Evolutionary conservation across 1,140 invertebrate species (phyloP), one percentile per base, ranked within the genome.

Genomic region (Drosophila arizonae): DNA sequence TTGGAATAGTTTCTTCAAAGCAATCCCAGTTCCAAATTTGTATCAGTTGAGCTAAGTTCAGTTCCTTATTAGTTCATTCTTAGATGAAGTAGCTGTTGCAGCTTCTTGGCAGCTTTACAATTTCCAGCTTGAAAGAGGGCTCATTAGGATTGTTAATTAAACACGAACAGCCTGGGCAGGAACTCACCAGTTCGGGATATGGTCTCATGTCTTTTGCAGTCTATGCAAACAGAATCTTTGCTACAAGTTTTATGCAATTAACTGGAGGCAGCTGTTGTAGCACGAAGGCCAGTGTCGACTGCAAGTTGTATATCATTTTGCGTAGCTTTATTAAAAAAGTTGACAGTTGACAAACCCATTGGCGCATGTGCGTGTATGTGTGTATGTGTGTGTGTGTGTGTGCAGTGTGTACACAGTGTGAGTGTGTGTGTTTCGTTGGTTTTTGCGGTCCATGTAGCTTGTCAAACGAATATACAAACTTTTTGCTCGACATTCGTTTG

Each of bases 321-420:
- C 79, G 58, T 76, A 41, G 39, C 72, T 85, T 82, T 87, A 87
- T 87, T 87, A 87, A 88, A 87, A 88, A 87, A 88, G 84, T 87
- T 78, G 74, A 67, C 84, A 79, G 79, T 88, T 88, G 84, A 87
- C 84, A 87, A 88, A 88, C 82, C 87, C 84, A 88, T 82, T 72
- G 76, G 60, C 60, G 50, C 21, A 43, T 60, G 26, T 60, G 26
- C 36, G 15, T 63, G 26, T 58, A 4, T 54, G 39, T 46, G n/a
- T 60, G 26, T 45, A 13, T 63, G 26, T 58, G 8, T 54, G n/a
- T 50, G 45, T 24, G 21, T 61, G 67, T 70, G 62, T 78, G 65
- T 78, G 64, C 15, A 28, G 45, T 82, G 28, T 30, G 28, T 6
- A 30, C 6, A 30, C 6, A 30, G 45, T 30, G 28, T 61, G 17